Conservation (phyloP, 2,888 invertebrate genomes). For the Ormyrus rosae region DNA sequence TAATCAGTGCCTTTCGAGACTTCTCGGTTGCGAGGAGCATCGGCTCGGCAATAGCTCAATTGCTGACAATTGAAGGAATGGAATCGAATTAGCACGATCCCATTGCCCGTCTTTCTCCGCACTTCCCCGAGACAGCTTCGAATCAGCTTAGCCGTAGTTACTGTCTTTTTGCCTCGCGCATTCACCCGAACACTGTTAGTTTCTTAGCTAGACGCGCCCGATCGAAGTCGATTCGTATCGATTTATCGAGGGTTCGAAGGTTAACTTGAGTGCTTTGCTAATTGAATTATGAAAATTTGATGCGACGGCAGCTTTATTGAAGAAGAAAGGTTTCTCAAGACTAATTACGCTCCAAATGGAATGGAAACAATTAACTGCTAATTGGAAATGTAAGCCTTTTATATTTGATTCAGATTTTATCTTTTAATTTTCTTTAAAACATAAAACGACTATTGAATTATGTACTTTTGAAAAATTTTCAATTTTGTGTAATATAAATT, state of each 20-base stretch:
- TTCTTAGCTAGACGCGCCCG: neutral
- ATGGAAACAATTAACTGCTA: neutral
- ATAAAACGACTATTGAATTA: no score
- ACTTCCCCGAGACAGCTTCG: constrained; percentile 3
- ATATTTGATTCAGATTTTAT: no score
- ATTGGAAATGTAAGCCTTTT: no score
- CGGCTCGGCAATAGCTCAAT: constrained; percentile 66
- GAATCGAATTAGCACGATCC: constrained; percentile 71
- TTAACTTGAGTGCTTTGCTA: constrained; percentile 13
- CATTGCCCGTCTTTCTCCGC: constrained; percentile 61
- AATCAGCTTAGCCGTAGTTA: constrained; percentile 9
- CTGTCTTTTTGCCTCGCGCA: neutral
- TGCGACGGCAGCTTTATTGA: neutral
- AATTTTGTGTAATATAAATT: no score
- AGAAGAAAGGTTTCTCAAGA: neutral
- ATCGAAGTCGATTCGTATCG: constrained; percentile 6
- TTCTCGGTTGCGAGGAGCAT: neutral
- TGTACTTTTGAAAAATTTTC: no score
- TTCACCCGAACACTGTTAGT: neutral
- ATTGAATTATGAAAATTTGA: constrained; percentile 16
- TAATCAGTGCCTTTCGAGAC: constrained; percentile 7
- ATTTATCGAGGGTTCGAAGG: constrained; percentile 23
- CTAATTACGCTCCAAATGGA: neutral
- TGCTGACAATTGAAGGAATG: constrained; percentile 65
- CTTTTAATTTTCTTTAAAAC: no score